Percentiles rank a stretch among this genome's conserved stretches.
These are phyloP conservation scores for Stichodactyla helianthus DNA, from an alignment of 64 coral and sea anemone genomes.

Conservation along the genomic window DNA sequence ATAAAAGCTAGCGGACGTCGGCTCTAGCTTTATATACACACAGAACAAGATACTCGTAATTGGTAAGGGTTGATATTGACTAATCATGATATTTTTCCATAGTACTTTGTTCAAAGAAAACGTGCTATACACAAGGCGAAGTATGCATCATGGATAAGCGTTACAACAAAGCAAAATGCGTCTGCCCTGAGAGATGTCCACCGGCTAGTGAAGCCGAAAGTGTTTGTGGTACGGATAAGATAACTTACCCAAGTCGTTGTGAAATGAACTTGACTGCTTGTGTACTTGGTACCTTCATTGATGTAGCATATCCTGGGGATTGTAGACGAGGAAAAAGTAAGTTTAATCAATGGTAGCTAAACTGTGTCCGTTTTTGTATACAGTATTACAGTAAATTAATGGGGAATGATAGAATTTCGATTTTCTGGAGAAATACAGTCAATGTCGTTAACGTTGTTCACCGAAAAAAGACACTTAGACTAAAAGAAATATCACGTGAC, in stretches of 20 bases:
- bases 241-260: conserved; percentile 62
- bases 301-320: conserved; percentile 45
- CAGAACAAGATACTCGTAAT: too few relatives aligned
- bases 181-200: conserved; percentile 45
- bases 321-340: conserved; percentile 36
- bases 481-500: too few relatives aligned
- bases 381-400: too few relatives aligned
- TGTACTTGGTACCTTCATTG: conserved; percentile 45
- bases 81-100: not conserved
- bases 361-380: not conserved
- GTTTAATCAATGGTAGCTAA: not conserved
- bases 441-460: too few relatives aligned
- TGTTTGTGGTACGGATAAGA: conserved; percentile 69
- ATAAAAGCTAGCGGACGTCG: too few relatives aligned
- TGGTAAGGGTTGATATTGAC: not conserved
- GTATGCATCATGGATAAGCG: conserved; percentile 46
- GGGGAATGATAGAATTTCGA: too few relatives aligned
- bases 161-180: conserved; percentile 49
- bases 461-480: too few relatives aligned
- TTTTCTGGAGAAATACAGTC: too few relatives aligned
- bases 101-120: conserved; percentile 23
- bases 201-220: not conserved
- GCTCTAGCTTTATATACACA: too few relatives aligned
- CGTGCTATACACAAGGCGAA: conserved; percentile 53
- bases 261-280: conserved; percentile 77